Percentiles rank a stretch among this genome's conserved stretches.
Evolutionary conservation across 2,888 invertebrate species (phyloP).

Genomic region (Cabera pusaria): DNA sequence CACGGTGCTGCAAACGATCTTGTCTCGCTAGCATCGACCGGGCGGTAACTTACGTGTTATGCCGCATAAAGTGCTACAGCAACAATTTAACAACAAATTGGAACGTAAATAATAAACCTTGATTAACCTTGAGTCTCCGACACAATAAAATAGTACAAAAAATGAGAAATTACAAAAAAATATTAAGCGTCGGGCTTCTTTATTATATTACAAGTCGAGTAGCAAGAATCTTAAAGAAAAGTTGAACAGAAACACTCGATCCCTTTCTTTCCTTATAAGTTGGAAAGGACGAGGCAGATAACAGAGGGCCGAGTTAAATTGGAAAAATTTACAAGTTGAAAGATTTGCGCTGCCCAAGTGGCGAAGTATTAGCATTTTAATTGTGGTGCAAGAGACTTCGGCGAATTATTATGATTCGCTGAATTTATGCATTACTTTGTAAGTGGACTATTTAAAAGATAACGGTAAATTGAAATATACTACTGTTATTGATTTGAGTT

Average conservation of each 20-base stretch:
- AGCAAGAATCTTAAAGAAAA: too few relatives aligned
- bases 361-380: slow-evolving; percentile 65
- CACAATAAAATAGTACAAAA: too few relatives aligned
- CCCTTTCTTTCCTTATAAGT: slow-evolving; percentile 36
- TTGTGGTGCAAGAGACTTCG: slow-evolving; percentile 45
- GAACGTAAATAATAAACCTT: too few relatives aligned
- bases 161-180: slow-evolving; percentile 9
- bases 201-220: slow-evolving; percentile 28
- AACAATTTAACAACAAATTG: too few relatives aligned
- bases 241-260: slow-evolving; percentile 25
- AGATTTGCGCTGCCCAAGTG: slow-evolving; percentile 55
- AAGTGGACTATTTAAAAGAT: too few relatives aligned
- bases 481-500: too few relatives aligned
- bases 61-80: too few relatives aligned
- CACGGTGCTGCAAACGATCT: background rate
- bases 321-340: slow-evolving; percentile 62
- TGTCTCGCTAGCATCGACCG: background rate
- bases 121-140: too few relatives aligned
- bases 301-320: slow-evolving; percentile 56
- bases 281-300: slow-evolving; percentile 45
- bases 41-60: background rate
- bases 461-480: too few relatives aligned
- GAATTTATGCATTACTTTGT: slow-evolving; percentile 42
- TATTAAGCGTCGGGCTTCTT: slow-evolving; percentile 22
- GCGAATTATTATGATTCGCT: slow-evolving; percentile 44